These are phyloP conservation scores for Halcyon badia DNA, from an alignment of 2,797 vertebrate genomes.

Conservation along the genomic window DNA sequence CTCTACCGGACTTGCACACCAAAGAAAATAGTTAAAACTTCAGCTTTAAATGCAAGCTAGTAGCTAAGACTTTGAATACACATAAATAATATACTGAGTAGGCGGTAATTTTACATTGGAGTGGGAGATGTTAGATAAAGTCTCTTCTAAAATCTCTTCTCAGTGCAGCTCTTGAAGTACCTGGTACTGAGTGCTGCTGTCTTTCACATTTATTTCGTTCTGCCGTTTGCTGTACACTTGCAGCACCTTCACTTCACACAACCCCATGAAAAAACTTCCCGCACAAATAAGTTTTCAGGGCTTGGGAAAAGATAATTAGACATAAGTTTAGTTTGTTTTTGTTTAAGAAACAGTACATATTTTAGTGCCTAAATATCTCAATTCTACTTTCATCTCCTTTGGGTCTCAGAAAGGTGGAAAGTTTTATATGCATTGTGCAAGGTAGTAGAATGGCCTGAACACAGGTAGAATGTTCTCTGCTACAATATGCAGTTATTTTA, in stretches of 20 bases:
- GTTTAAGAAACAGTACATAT: not conserved
- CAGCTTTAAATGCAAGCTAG: not conserved
- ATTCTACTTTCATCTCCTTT: not conserved
- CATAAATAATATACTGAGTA: not conserved
- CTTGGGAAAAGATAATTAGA: not conserved
- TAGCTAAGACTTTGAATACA: conserved; percentile 28
- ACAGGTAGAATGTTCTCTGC: not conserved
- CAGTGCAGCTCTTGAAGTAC: not conserved
- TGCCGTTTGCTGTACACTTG: not conserved
- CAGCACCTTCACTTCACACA: not conserved
- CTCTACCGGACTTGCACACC: not conserved
- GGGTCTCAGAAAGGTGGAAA: not conserved
- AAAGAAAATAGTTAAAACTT: not conserved
- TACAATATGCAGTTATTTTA: not conserved
- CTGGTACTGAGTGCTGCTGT: not conserved
- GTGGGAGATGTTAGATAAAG: conserved; percentile 32
- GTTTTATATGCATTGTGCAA: not conserved
- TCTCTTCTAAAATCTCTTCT: conserved; percentile 2
- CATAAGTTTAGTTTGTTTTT: not conserved
- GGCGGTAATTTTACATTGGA: not conserved
- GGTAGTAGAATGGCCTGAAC: not conserved
- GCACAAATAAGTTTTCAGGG: not conserved
- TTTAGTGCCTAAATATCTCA: not conserved
- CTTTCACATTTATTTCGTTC: not conserved
- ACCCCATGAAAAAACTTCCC: not conserved